phyloP scores from a whole-genome alignment of 1,140 invertebrate genomes.

The Mamestra configurata region DNA sequence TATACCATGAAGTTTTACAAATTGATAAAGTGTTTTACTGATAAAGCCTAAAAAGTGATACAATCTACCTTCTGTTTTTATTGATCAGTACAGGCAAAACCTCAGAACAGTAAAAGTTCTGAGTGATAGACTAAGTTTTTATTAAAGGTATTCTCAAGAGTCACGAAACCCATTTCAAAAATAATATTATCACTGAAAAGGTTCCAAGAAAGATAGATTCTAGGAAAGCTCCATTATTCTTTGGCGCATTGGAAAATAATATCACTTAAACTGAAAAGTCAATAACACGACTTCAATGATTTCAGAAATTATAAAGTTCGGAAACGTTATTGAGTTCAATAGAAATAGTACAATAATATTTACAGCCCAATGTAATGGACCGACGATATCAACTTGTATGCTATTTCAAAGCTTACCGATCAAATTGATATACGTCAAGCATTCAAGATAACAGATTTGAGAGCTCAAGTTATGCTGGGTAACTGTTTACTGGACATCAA shows the following conservation, averaged over 20 bases:
- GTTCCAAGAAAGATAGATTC: neutral
- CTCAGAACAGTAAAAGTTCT: slow-evolving; percentile 13
- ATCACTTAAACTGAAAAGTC: neutral
- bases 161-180: slow-evolving; percentile 15
- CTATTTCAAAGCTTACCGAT: neutral
- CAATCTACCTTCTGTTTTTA: neutral
- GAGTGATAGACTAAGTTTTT: slow-evolving; percentile 19
- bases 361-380: neutral
- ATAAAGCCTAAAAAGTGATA: neutral
- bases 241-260: neutral
- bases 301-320: neutral
- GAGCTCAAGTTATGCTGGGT: neutral
- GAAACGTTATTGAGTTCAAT: neutral
- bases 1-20: neutral
- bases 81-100: neutral
- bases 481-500: neutral
- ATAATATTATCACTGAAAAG: slow-evolving; percentile 1
- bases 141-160: slow-evolving; percentile 22
- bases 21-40: neutral
- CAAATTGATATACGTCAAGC: neutral
- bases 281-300: neutral
- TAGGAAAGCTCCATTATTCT: neutral
- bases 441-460: neutral
- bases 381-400: neutral
- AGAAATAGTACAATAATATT: neutral